Evolutionary conservation across 1,140 invertebrate species (phyloP), one percentile per base, ranked within the genome.

Genomic region (Pentalonia nigronervosa): DNA sequence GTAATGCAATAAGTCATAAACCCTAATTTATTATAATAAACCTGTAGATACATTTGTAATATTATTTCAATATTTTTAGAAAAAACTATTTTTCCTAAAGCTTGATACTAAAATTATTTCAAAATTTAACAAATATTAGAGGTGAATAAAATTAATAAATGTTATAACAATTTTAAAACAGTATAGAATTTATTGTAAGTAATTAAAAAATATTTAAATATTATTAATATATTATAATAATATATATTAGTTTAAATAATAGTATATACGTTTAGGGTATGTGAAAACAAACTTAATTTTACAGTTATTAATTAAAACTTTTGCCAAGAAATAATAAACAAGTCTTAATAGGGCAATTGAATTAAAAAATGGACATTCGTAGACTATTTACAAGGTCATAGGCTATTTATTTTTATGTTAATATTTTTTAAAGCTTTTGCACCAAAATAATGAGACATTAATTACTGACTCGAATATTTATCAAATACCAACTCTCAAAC

Each of bases 271-370:
- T 81, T 84, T 87, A 30, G 9, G 83, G 25, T 14, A 86, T 41
- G 36, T 36, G 2, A 48, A n/a, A 21, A 21, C 34, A 50, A 88
- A 50, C 36, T 48, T 14, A 50, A 50, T n/a, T 48, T 48, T 34
- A 67, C 36, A 45, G 50, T 45, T 56, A 67, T 90, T 36, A 67
- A 67, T 60, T 45, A 23, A 53, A 89, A 67, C 17, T 25, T n/a
- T 90, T 90, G 89, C 89, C 89, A 90, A 90, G 17, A 45, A 30
- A 30, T 90, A 14, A 60, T 67, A 90, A 90, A 90, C 25, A 67
- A 90, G 60, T 36, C 60, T 67, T 25, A 90, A 90, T 90, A 67
- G 36, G 4, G 23, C 53, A 90, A 90, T 90, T 23, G 36, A 90
- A 90, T 90, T 90, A 89, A 89, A 89, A n/a, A 89, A 56, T 89